phyloP scores from a whole-genome alignment of 2,113 vertebrate genomes.

The Trogon surrucura region DNA sequence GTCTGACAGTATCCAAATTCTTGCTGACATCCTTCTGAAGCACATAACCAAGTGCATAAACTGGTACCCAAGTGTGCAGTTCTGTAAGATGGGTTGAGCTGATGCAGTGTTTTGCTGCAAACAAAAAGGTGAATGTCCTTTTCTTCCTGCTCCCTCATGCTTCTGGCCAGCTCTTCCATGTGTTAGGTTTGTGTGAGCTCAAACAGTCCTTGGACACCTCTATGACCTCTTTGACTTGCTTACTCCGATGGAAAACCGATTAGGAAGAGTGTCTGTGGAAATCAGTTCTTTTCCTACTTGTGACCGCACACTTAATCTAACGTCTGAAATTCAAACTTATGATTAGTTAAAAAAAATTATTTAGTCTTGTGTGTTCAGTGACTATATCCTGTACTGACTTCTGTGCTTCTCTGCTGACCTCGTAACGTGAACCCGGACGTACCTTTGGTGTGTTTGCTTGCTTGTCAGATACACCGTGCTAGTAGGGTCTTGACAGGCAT shows the following conservation, averaged over 20 bases:
- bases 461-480: rapidly evolving
- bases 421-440: rapidly evolving
- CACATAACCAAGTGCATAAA: not conserved
- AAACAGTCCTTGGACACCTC: not conserved
- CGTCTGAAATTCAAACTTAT: not conserved
- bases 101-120: not conserved
- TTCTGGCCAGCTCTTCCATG: not conserved
- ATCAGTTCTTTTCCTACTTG: not conserved
- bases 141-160: not conserved
- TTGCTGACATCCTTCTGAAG: not conserved
- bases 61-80: not conserved
- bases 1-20: not conserved
- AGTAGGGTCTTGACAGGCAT: not conserved
- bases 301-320: not conserved
- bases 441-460: not conserved
- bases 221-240: not conserved
- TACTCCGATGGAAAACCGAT: not conserved
- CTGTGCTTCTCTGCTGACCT: not conserved
- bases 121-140: not conserved
- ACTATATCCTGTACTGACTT: not conserved
- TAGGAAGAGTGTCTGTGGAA: not conserved
- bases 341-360: not conserved
- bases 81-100: not conserved
- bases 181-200: not conserved
- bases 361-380: not conserved